Base-by-base conservation (phyloP, 2,113 vertebrate species). In the Lagopus leucura region DNA sequence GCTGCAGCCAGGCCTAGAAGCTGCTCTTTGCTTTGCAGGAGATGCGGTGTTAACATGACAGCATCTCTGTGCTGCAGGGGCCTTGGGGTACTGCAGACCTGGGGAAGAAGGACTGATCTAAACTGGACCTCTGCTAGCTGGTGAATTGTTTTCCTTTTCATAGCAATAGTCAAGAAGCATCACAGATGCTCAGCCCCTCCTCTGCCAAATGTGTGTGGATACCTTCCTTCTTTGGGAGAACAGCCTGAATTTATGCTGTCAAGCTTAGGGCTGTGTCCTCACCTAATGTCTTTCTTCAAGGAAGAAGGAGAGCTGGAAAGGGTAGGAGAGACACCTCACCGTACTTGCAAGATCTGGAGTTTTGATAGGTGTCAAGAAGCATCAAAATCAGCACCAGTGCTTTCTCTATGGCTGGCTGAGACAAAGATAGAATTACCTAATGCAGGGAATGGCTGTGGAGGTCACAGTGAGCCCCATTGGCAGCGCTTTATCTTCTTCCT, bases 11-110 rank as follows among this genome's bases (percentile, higher is more conserved):
- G 34, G 27, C 9, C 74, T 91, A 82, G 63, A 54, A 76, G n/a
- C 17, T 0, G 0, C 43, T 34, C 32, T 40, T 45, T 30, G 7
- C 15, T 66, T 82, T 43, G 50, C n/a, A 77, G 8, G 8, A 25
- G 42, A 3, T 0, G 10, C 24, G 20, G 71, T 82, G 27, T 14
- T n/a, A 52, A 34, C 1, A 0, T 58, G 47, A 21, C 47, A 42
- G 3, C 13, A 27, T 67, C 57, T 47, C 30, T 10, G 3, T 25
- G 65, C 9, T 74, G 47, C 83, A 52, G 6, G 80, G 48, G 58
- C 20, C 67, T 36, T 11, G 12, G 16, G n/a, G 47, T 34, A n/a
- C 21, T 61, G 15, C 43, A 40, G 19, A 65, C 22, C 25, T 54
- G 18, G 2, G 16, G 19, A 54, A 72, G 60, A 43, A 64, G 28